Evolutionary conservation across 23 tunicate species (phyloP), one percentile per base, ranked within the genome.

Genomic region (Ascidia mentula): DNA sequence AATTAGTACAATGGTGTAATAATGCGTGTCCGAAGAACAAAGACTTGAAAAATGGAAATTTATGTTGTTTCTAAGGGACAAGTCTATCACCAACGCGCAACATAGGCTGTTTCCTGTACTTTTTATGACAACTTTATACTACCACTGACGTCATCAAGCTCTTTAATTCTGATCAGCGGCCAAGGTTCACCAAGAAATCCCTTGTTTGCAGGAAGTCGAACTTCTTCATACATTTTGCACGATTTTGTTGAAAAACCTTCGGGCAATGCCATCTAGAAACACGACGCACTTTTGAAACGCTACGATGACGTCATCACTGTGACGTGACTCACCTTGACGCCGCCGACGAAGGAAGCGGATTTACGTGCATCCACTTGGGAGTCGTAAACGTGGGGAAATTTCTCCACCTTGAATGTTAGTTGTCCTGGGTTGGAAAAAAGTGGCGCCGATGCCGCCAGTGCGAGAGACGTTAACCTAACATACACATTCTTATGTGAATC

Each of bases 191-290:
- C 87, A 1, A 78, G 40, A 40, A 45, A 79, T 15, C 77, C 39
- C 46, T 32, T 45, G 15, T 81, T 77, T 40, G 89, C 98, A 0
- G 98, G 98, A 72, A 93, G 78, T 37, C 73, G 53, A 34, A 93
- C 80, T 81, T 93, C 98, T 42, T 93, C 98, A 75, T 69, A 88
- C 34, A 33, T 60, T 46, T 88, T 88, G 34, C 80, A 60, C 13
- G 89, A 45, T 40, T 85, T 80, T 8, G 65, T 40, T 13, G 79
- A 77, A 34, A 80, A 84, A 36, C 98, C 98, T 80, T 88, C 98
- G 0, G 98, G 98, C 28, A 93, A 46, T 4, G 93, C 75, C 98
- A 93, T 93, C 98, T 93, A n/a, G 65, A 3, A 80, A 39, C 0
- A 6, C 34, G 30, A 77, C 1, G 81, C 18, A 6, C 37, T 75